These are phyloP conservation scores for Brachyrhaphis roseni DNA, from an alignment of 2,797 vertebrate genomes.

Conservation along the genomic window DNA sequence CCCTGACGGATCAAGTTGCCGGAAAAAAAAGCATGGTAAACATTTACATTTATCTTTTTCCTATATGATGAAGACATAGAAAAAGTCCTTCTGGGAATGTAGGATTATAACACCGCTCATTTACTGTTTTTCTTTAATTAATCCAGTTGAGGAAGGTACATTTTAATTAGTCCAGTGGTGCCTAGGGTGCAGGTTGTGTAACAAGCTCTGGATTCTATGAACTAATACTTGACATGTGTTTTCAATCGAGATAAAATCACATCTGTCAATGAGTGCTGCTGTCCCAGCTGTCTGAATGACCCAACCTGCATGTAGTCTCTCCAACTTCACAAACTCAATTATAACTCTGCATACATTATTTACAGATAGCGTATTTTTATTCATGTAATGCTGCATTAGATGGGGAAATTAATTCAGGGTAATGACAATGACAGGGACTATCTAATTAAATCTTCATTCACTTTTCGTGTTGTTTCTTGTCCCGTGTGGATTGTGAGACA, in stretches of 20 bases:
- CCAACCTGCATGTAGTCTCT: slow-evolving; percentile 14
- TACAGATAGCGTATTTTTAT: slow-evolving; percentile 12
- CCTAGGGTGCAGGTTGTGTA: slow-evolving; percentile 30
- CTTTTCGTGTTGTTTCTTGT: not conserved
- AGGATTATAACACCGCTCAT: not conserved
- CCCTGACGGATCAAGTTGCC: slow-evolving; percentile 9
- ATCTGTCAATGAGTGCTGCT: slow-evolving; percentile 64
- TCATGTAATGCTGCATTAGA: slow-evolving; percentile 11
- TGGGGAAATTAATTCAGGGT: not conserved
- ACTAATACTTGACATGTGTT: slow-evolving; percentile 61
- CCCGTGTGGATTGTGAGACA: not conserved
- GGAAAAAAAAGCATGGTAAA: slow-evolving; percentile 2
- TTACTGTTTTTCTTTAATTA: not conserved
- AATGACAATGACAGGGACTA: not conserved
- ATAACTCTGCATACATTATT: slow-evolving; percentile 24
- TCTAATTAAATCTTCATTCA: slow-evolving; percentile 1
- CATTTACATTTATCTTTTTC: slow-evolving; percentile 4
- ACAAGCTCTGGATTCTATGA: slow-evolving; percentile 27
- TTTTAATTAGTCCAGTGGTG: slow-evolving; percentile 40
- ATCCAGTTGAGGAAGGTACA: slow-evolving; percentile 16
- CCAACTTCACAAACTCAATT: slow-evolving; percentile 9
- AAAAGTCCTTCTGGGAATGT: not conserved
- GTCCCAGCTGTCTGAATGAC: slow-evolving; percentile 57
- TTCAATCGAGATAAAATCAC: slow-evolving; percentile 44
- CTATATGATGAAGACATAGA: not conserved